Base-by-base conservation (phyloP, 2,797 vertebrate species). In the Dryobates pubescens region DNA sequence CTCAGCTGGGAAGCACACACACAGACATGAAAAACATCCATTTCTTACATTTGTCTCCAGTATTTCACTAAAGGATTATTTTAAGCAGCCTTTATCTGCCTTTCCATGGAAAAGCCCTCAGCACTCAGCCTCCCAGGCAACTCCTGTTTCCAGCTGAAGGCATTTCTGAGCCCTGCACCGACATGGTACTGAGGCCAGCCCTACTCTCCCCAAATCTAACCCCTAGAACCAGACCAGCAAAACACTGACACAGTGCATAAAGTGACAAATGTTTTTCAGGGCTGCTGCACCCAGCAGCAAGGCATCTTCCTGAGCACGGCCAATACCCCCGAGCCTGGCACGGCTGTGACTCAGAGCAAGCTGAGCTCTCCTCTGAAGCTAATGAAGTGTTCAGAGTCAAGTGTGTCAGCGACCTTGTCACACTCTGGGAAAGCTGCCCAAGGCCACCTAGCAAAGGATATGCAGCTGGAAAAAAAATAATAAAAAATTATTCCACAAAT, bases 241-340 rank as follows among this genome's bases (percentile, higher is more conserved):
- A 65, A 68, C 12, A 2, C 13, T 0, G 17, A 1, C 4, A 3
- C 8, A 5, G 36, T 1, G 32, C 32, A 36, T 2, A 27, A 8
- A 72, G 13, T 0, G 6, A 12, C 0, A 30, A 47, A 11, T 2
- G 3, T 22, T 67, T 9, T 0, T 0, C 36, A 24, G 41, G 41
- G 69, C 6, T 22, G 36, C 27, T 3, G 1, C 30, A 9, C 9
- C 56, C 9, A 1, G 43, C 49, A 63, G 70, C 2, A 0, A 30
- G 1, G 54, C n/a, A 9, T 17, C 76, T 74, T 7, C 69, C 69
- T 7, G 8, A 72, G 58, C 29, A 68, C 7, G 0, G 10, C 43
- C 17, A 9, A 1, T 0, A 5, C 4, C 32, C 32, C 32, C 1
- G 0, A 58, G 49, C 27, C 56, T 2, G 0, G 62, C 57, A 19